Evolutionary conservation across 30 jellyfish, hydroid and myxozoan species (phyloP), one percentile per base, ranked within the genome.

Genomic region (Clytia hemisphaerica): DNA sequence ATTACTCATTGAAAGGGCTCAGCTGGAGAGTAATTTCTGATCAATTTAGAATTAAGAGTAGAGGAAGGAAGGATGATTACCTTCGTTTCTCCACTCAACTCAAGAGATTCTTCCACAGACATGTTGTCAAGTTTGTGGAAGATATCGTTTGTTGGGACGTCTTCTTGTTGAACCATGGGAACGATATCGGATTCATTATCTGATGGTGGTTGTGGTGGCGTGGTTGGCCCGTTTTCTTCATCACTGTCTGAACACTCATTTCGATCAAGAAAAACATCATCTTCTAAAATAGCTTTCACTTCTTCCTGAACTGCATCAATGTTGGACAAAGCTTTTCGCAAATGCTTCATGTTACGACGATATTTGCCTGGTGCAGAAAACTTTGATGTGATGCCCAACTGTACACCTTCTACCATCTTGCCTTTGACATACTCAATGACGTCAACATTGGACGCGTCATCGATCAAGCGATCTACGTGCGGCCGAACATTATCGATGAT

Each of bases 291-390:
- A 16, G 79, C 79, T 26, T 76, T 79, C 38, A 62, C 70, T 58
- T 87, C 97, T 15, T 55, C 50, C 7, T 76, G 73, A 24, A 79
- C 83, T 9, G 31, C 64, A 37, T 60, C 79, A 24, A 87, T 69
- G 18, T 29, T 21, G 25, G 22, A 62, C 10, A 71, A 38, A 53
- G 77, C 71, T 32, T 87, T 77, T 42, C 35, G 68, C 60, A 87
- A 59, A 34, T 79, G 84, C 57, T 73, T 76, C 72, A 79, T 67
- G 79, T 87, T 87, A 36, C 94, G 75, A 22, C 94, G 80, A 59
- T 78, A 66, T 61, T 87, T 87, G 15, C 97, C 94, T 29, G 97
- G 97, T 25, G 93, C 94, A 0, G 97, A 79, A 55, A 87, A 79
- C 54, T 87, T 87, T 50, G 94, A 74, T 1, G 79, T 33, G 31